Conservation (phyloP, 92 coral and sea anemone species). For the Desmophyllum pertusum region DNA sequence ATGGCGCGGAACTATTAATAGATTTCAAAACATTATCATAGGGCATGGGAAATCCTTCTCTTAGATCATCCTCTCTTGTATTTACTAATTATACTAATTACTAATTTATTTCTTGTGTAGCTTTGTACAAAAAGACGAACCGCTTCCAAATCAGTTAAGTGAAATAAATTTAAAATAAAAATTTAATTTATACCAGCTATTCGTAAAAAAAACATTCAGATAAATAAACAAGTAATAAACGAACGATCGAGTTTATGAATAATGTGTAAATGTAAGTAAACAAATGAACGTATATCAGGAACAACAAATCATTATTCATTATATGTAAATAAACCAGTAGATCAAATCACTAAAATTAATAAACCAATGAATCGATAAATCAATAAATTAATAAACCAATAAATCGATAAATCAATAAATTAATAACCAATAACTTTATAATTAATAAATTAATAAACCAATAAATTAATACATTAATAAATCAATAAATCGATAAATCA, state of each 20-base stretch:
- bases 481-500: too few species aligned
- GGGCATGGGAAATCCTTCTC: too few species aligned
- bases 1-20: too few species aligned
- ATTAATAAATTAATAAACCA: neutral
- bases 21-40: too few species aligned
- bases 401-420: neutral
- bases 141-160: slow-evolving; percentile 71
- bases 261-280: neutral
- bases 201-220: neutral
- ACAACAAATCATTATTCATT: too few species aligned
- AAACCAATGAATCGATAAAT: neutral
- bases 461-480: neutral
- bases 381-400: too few species aligned
- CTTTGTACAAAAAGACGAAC: slow-evolving; percentile 60
- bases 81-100: slow-evolving; percentile 11
- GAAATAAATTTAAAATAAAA: slow-evolving; percentile 27
- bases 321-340: neutral
- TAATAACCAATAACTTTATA: neutral
- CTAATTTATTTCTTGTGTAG: slow-evolving; percentile 41
- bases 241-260: neutral
- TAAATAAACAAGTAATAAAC: neutral
- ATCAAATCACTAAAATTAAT: neutral
- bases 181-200: neutral
- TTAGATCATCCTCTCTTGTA: too few species aligned
- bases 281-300: neutral